These are phyloP conservation scores for Drosophila leontia DNA, from an alignment of 1,140 invertebrate species.

Conservation along the genomic window DNA sequence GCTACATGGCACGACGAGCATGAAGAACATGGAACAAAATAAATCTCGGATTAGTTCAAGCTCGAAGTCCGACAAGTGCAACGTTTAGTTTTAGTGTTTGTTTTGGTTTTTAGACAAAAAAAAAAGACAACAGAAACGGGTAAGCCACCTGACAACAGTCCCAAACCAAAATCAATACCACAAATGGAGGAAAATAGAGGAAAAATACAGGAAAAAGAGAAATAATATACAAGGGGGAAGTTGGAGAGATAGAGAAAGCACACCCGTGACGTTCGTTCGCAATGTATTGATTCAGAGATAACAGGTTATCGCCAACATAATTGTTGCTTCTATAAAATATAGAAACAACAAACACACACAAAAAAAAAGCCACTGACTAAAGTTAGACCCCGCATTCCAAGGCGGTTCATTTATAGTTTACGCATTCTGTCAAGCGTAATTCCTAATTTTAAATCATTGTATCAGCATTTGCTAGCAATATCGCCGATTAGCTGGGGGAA, in stretches of 20 bases:
- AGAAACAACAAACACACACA: background rate
- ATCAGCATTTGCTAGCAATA: slow-evolving; percentile 12
- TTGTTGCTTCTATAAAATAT: slow-evolving; percentile 29
- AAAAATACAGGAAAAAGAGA: slow-evolving; percentile 8
- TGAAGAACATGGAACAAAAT: slow-evolving; percentile 12
- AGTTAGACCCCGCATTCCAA: slow-evolving; percentile 36
- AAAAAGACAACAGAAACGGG: slow-evolving; percentile 2
- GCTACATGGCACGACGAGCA: slow-evolving; percentile 84
- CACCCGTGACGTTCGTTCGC: slow-evolving; percentile 29
- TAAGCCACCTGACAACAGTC: slow-evolving; percentile 28
- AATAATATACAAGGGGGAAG: slow-evolving; percentile 7
- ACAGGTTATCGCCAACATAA: slow-evolving; percentile 41
- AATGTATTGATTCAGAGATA: slow-evolving; percentile 39
- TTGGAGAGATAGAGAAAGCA: slow-evolving; percentile 35
- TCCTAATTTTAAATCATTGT: slow-evolving; percentile 48
- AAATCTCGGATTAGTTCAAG: slow-evolving; percentile 45
- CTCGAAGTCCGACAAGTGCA: slow-evolving; percentile 35
- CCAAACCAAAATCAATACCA: slow-evolving; percentile 43
- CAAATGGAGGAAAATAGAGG: slow-evolving; percentile 16
- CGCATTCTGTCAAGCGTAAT: slow-evolving; percentile 32
- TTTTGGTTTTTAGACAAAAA: slow-evolving; percentile 51
- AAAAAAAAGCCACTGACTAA: slow-evolving; percentile 22
- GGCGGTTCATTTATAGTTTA: slow-evolving; percentile 15
- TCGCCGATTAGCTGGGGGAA: slow-evolving; percentile 30
- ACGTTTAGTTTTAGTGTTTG: slow-evolving; percentile 60